A percentile compares a stretch with the other conserved stretches of the same genome.
These are phyloP conservation scores for Argentina silus DNA, from an alignment of 2,797 vertebrate genomes.

Conservation along the genomic window DNA sequence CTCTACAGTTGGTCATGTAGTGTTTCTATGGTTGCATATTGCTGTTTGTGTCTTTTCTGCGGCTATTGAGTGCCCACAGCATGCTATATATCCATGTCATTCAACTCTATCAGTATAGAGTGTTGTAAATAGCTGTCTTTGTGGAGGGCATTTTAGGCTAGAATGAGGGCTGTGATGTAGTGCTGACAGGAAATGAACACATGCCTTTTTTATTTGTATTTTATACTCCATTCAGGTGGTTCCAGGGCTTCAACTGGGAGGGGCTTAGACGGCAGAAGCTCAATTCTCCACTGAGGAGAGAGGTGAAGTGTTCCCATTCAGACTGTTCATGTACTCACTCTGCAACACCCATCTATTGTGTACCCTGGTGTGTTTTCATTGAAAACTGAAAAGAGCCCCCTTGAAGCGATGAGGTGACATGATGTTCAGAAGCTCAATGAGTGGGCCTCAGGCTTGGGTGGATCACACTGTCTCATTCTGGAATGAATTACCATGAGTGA, in stretches of 20 bases:
- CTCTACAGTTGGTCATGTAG: not conserved
- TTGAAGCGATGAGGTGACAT: no score
- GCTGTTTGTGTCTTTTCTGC: not conserved
- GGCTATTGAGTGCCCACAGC: not conserved
- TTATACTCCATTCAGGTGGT: conserved; percentile 70
- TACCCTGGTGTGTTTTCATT: no score
- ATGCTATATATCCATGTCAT: no score
- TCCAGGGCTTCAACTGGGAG: conserved; percentile 84
- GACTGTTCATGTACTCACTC: not conserved
- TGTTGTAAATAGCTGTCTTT: not conserved
- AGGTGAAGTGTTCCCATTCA: conserved; percentile 61
- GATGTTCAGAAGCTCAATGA: no score
- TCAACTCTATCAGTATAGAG: no score
- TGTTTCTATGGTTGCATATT: not conserved
- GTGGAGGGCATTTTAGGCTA: not conserved
- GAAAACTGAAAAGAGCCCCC: no score
- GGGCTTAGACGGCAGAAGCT: conserved; percentile 74
- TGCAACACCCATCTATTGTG: no score
- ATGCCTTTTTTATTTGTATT: not conserved
- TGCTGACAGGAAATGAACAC: not conserved
- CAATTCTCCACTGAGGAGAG: conserved; percentile 73
- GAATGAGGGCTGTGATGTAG: not conserved
- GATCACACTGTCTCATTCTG: no score
- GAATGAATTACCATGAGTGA: no score
- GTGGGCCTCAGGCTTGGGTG: no score